Conservation (phyloP, 2,113 vertebrate genomes). For the Ginglymostoma cirratum region DNA sequence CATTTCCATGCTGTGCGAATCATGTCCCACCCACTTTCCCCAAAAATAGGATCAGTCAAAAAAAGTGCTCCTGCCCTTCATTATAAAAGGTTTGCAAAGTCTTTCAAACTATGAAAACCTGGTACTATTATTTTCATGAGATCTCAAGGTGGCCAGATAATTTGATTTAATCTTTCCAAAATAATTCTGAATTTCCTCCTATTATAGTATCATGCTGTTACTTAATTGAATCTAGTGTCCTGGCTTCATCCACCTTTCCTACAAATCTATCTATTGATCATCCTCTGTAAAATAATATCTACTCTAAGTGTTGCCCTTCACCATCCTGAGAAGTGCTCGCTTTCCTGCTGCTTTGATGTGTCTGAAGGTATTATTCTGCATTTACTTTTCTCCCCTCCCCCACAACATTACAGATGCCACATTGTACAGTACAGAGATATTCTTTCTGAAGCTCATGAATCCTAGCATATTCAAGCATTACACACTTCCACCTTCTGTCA, state of each 20-base stretch:
- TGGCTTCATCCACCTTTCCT: background rate
- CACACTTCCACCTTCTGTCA: background rate
- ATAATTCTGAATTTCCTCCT: background rate
- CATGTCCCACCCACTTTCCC: background rate
- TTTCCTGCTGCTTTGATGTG: background rate
- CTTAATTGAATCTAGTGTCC: background rate
- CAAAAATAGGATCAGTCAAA: background rate
- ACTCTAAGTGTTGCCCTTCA: background rate
- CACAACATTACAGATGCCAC: background rate
- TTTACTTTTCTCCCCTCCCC: background rate
- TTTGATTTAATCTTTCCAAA: background rate
- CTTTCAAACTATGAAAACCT: background rate
- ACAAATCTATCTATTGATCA: slow-evolving; percentile 10
- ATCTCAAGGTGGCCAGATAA: background rate
- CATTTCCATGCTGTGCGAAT: background rate
- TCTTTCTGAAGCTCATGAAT: background rate
- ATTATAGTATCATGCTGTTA: background rate
- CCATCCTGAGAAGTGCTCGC: background rate
- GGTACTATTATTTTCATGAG: background rate
- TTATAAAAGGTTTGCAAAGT: background rate
- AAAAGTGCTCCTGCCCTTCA: background rate
- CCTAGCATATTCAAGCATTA: background rate
- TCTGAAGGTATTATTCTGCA: background rate
- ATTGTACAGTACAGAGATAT: background rate
- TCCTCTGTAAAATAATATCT: slow-evolving; percentile 18